Evolutionary conservation across 1,140 invertebrate species (phyloP).

Genomic region (Fopius arisanus): DNA sequence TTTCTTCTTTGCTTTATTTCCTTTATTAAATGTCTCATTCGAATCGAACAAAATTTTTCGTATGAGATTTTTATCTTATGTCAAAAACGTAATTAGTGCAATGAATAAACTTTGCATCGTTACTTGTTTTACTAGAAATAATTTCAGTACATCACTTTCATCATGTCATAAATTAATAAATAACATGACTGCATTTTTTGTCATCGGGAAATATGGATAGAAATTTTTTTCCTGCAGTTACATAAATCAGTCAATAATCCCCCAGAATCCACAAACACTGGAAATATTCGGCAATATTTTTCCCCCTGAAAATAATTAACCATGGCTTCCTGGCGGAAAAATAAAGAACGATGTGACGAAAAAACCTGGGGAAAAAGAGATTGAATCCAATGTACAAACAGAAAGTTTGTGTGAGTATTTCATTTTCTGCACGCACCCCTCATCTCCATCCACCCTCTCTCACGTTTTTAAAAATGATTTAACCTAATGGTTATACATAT

Average conservation of each 20-base stretch:
- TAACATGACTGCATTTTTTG: too few species aligned
- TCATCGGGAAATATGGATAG: too few species aligned
- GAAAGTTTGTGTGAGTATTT: constrained; percentile 5
- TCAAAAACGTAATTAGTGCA: too few species aligned
- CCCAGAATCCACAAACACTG: not conserved
- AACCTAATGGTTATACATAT: constrained; percentile 65
- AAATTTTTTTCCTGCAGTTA: too few species aligned
- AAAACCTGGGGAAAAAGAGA: not conserved
- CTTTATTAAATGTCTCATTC: too few species aligned
- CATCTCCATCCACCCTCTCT: not conserved
- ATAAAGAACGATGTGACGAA: constrained; percentile 3
- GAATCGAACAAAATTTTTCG: too few species aligned
- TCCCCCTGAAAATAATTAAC: not conserved
- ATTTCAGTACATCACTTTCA: too few species aligned
- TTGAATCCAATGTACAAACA: constrained; percentile 3
- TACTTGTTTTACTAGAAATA: too few species aligned
- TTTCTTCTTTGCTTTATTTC: not conserved
- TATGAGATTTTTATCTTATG: too few species aligned
- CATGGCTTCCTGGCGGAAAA: not conserved
- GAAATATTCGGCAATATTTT: not conserved
- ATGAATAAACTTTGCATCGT: too few species aligned
- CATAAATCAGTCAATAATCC: not conserved
- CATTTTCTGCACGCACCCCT: not conserved
- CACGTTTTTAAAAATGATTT: constrained; percentile 57
- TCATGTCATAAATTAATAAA: too few species aligned